Base-by-base conservation (phyloP, 1,140 invertebrate genomes). In the Drosophila parabipectinata region DNA sequence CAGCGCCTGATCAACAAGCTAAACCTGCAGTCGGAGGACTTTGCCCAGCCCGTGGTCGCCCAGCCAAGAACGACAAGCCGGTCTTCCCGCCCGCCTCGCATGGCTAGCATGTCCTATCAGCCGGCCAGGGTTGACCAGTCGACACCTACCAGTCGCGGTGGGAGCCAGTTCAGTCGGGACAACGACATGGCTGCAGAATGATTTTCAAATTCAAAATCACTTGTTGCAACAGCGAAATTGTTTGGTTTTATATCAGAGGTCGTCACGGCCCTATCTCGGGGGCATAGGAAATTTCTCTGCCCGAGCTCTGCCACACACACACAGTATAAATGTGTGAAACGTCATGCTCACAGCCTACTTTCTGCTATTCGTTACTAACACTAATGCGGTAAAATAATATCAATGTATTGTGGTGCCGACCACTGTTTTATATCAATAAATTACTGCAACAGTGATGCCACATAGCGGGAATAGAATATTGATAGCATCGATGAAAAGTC, bases 1-100 rank as follows among this genome's bases (percentile, higher is more conserved):
- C 92, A 98, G 96, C 94, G 94, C 32, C 91, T 94, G 32, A 94
- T 95, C 91, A 99, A 99, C 92, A 95, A 96, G 92, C 90, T 93
- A 12, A 96, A 97, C 94, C 96, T 98, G 92, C 61, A 94, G 10
- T 12, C 9, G 2, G 34, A 51, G 68, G 68, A 72, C 68, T 72
- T 72, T 72, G 68, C 60, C 51, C 67, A 12, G 57, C 30, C 14
- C 2, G 94, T 95, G 3, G 94, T 96, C 77, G 96, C 96, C 21
- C 92, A 94, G 53, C 95, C 3, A 98, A 97, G 92, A 93, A 93
- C 50, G 93, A 94, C 50, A 91, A 93, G 79, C 94, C 95, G 14
- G 91, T 93, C 21, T 96, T 95, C 92, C n/a, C n/a, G n/a, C n/a
- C n/a, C n/a, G 8, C 21, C 15, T 24, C 44, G 8, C 37, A n/a